A percentile compares a stretch with the other conserved stretches of the same genome.
phyloP scores from a whole-genome alignment of 2,113 vertebrate genomes.

The Nothoprocta perdicaria region DNA sequence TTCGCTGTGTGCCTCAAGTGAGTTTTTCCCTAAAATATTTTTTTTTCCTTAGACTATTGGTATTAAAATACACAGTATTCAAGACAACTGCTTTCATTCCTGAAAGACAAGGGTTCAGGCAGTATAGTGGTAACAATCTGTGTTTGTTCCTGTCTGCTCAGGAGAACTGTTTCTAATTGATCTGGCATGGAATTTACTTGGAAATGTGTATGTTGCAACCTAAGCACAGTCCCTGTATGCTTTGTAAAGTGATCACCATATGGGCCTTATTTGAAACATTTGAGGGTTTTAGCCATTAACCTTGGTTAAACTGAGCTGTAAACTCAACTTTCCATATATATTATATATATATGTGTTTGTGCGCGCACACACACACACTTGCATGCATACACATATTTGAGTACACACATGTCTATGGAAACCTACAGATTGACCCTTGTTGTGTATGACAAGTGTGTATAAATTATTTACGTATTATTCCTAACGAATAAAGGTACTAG shows the following conservation, averaged over 20 bases:
- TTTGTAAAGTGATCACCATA: conserved; percentile 82
- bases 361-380: too few relatives aligned
- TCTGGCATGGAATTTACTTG: conserved; percentile 82
- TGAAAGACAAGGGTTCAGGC: conserved; percentile 74
- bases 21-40: conserved; percentile 23
- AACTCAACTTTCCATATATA: conserved; percentile 42
- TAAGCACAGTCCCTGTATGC: conserved; percentile 75
- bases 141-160: conserved; percentile 78
- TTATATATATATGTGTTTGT: neutral
- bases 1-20: neutral
- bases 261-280: conserved; percentile 80
- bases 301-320: conserved; percentile 74
- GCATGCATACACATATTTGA: neutral
- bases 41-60: conserved; percentile 2
- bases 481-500: conserved; percentile 38
- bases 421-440: neutral
- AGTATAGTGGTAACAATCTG: conserved; percentile 76
- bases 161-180: conserved; percentile 84
- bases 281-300: conserved; percentile 75
- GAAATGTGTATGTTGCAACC: conserved; percentile 78
- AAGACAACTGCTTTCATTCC: conserved; percentile 67
- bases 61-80: conserved; percentile 31
- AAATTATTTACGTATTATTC: neutral
- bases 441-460: neutral
- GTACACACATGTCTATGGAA: neutral